Evolutionary conservation across 2,888 invertebrate species (phyloP).

Genomic region (Lamellibrachia columna): DNA sequence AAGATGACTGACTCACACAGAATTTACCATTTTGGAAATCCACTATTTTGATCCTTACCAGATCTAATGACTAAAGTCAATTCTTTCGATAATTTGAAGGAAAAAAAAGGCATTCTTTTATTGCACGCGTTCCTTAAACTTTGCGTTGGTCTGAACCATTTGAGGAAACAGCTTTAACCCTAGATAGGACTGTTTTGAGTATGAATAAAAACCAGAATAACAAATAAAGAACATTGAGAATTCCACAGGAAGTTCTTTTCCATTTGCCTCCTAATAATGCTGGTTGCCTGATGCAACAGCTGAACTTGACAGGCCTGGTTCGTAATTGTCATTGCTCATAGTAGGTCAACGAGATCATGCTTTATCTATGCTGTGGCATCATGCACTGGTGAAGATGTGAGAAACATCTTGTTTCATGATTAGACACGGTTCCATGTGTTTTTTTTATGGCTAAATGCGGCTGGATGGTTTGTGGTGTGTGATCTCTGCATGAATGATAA

Average conservation of each 20-base stretch:
- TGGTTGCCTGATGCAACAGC: background rate
- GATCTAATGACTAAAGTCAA: too few species aligned
- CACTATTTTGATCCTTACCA: too few species aligned
- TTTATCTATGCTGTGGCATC: background rate
- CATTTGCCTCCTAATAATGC: background rate
- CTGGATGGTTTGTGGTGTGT: background rate
- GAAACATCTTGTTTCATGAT: conserved; percentile 16
- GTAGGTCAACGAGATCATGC: background rate
- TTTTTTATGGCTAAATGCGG: background rate
- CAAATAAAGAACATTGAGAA: background rate
- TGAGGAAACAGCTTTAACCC: too few species aligned
- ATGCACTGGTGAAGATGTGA: conserved; percentile 12
- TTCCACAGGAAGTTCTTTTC: background rate
- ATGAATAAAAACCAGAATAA: background rate
- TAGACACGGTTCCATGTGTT: background rate
- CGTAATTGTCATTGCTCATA: background rate
- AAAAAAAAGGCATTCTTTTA: too few species aligned
- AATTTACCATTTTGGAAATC: too few species aligned
- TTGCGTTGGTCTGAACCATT: too few species aligned
- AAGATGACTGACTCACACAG: too few species aligned
- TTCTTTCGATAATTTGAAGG: too few species aligned
- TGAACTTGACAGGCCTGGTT: background rate
- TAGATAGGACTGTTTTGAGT: background rate
- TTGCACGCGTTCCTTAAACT: too few species aligned
- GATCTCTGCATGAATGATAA: background rate